Percentiles rank a stretch among this genome's conserved stretches.
These are phyloP conservation scores for Contarinia nasturtii DNA, from an alignment of 1,140 invertebrate genomes.

Conservation along the genomic window DNA sequence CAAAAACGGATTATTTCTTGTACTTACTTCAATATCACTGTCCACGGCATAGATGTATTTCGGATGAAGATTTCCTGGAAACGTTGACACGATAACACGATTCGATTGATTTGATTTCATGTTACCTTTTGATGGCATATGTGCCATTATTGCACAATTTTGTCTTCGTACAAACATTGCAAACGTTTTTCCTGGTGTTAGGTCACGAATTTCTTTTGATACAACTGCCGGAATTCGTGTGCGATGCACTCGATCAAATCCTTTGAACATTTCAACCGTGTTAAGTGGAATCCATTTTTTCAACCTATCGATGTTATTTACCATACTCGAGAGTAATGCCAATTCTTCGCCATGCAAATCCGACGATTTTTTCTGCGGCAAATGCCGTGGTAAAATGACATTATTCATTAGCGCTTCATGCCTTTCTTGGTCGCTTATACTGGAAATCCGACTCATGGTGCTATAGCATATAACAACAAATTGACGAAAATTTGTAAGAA, in stretches of 20 bases:
- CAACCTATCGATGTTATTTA: neutral
- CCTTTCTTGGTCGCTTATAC: neutral
- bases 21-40: neutral
- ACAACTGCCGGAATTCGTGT: neutral
- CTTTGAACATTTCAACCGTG: neutral
- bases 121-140: neutral
- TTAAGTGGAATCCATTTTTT: neutral
- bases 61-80: neutral
- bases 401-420: neutral
- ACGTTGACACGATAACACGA: neutral
- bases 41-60: neutral
- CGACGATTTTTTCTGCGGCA: neutral
- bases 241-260: neutral
- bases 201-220: neutral
- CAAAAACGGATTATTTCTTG: neutral
- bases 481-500: too few relatives aligned
- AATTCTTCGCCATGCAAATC: neutral
- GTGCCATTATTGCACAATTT: neutral
- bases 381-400: neutral
- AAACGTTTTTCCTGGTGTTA: neutral
- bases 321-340: neutral
- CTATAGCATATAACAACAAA: too few relatives aligned
- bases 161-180: neutral
- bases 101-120: neutral
- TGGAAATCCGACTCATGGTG: neutral